A percentile compares a stretch with the other conserved stretches of the same genome.
Conservation (phyloP, 2,113 vertebrate genomes). For the Paralichthys olivaceus region DNA sequence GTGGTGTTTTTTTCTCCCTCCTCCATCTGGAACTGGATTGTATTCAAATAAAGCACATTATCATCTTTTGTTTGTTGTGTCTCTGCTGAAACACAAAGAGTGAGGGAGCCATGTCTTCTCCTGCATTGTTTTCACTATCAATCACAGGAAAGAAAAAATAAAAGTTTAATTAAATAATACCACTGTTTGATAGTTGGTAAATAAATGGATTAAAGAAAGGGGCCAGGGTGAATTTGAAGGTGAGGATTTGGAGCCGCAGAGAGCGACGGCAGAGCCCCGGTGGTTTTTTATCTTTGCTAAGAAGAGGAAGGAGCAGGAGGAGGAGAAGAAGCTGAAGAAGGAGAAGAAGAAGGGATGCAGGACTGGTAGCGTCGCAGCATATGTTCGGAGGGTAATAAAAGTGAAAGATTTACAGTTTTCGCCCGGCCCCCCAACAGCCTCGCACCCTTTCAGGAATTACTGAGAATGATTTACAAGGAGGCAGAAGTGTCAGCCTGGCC, state of each 20-base stretch:
- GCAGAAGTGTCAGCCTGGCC: conserved; percentile 93
- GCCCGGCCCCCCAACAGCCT: conserved; percentile 94
- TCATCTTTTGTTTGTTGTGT: conserved; percentile 68
- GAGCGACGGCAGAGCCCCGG: conserved; percentile 74
- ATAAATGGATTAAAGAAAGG: conserved; percentile 9
- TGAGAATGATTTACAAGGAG: conserved; percentile 98
- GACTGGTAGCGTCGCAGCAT: conserved; percentile 93
- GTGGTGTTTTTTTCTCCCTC: conserved; percentile 3
- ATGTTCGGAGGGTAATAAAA: conserved; percentile 99
- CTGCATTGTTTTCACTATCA: conserved; percentile 46
- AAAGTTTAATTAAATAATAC: not conserved
- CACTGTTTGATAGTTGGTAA: not conserved
- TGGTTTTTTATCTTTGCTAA: conserved; percentile 80
- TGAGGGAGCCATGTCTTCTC: conserved; percentile 20
- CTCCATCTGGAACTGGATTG: conserved; percentile 62
- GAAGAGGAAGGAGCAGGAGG: conserved; percentile 49
- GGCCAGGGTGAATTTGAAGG: conserved; percentile 20
- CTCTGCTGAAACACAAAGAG: conserved; percentile 51
- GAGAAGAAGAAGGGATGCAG: conserved; percentile 85
- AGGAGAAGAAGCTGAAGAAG: conserved; percentile 1
- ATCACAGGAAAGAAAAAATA: not conserved
- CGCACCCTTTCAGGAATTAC: conserved; percentile 99
- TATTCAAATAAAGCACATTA: conserved; percentile 78
- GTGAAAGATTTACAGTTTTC: conserved; percentile 99
- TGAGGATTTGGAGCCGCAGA: conserved; percentile 56